Conservation (phyloP, 2,797 vertebrate genomes). For the Spinibarbus caldwelli region DNA sequence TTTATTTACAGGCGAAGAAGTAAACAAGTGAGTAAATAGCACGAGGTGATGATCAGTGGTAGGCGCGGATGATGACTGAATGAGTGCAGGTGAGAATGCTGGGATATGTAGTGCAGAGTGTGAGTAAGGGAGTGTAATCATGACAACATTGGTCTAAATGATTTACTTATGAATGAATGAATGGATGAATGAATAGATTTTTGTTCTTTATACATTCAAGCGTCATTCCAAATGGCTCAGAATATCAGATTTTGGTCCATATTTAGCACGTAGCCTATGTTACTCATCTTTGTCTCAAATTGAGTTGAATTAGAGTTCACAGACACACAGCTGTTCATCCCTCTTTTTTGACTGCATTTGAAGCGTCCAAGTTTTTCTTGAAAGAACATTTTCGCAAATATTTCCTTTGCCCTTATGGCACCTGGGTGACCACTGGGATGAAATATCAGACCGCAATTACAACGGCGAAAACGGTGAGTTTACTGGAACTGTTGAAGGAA, state of each 20-base stretch:
- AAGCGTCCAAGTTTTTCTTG: neutral
- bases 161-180: neutral
- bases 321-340: neutral
- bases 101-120: neutral
- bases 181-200: neutral
- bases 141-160: neutral
- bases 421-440: neutral
- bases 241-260: neutral
- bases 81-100: neutral
- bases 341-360: neutral
- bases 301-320: constrained; percentile 1
- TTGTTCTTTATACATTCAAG: neutral
- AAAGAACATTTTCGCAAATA: constrained; percentile 16
- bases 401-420: neutral
- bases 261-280: neutral
- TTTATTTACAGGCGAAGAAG: too few species aligned
- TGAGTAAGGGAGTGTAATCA: too few species aligned
- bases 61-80: neutral
- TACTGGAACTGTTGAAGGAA: neutral
- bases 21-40: too few species aligned
- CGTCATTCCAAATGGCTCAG: neutral
- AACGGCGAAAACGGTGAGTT: neutral
- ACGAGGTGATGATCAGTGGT: neutral
- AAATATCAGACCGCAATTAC: constrained; percentile 28
- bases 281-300: neutral